These are phyloP conservation scores for Macropus fuliginosus DNA, from an alignment of 2,797 vertebrate species.

Conservation along the genomic window DNA sequence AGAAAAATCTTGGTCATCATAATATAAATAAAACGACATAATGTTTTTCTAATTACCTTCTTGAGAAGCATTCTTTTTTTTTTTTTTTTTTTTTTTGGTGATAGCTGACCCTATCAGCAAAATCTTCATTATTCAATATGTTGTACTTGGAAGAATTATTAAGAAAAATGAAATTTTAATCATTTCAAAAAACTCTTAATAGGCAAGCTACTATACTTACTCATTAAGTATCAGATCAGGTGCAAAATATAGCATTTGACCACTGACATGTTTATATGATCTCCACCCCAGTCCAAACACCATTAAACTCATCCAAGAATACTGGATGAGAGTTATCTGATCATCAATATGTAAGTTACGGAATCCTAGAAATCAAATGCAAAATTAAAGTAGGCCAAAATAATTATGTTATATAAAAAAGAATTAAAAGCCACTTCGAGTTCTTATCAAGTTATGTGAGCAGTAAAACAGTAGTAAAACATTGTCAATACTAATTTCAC, in stretches of 20 bases:
- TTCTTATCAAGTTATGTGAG: background rate
- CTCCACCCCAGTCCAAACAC: conserved; percentile 98
- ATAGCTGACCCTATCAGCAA: conserved; percentile 20
- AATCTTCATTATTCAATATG: conserved; percentile 13
- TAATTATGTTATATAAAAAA: background rate
- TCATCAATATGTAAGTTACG: conserved; percentile 96
- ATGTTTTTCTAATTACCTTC: conserved; percentile 18
- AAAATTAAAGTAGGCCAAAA: conserved; percentile 51
- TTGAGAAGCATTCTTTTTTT: background rate
- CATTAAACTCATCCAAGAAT: conserved; percentile 99
- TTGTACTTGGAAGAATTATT: background rate
- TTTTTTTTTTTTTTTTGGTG: background rate
- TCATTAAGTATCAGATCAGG: conserved; percentile 96
- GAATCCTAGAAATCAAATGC: conserved; percentile 89
- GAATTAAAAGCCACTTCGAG: background rate
- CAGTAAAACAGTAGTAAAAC: background rate
- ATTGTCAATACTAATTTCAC: conserved; percentile 5
- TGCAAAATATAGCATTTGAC: conserved; percentile 97
- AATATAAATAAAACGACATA: conserved; percentile 15
- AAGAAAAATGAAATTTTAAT: conserved; percentile 37
- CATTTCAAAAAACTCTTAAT: background rate
- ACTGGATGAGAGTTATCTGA: conserved; percentile 99
- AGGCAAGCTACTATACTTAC: conserved; percentile 88
- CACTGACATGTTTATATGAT: conserved; percentile 95
- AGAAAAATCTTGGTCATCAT: conserved; percentile 15